Evolutionary conservation across 2,797 vertebrate genomes (phyloP), one percentile per base, ranked within the genome.

Genomic region (Silurus lanzhouensis): DNA sequence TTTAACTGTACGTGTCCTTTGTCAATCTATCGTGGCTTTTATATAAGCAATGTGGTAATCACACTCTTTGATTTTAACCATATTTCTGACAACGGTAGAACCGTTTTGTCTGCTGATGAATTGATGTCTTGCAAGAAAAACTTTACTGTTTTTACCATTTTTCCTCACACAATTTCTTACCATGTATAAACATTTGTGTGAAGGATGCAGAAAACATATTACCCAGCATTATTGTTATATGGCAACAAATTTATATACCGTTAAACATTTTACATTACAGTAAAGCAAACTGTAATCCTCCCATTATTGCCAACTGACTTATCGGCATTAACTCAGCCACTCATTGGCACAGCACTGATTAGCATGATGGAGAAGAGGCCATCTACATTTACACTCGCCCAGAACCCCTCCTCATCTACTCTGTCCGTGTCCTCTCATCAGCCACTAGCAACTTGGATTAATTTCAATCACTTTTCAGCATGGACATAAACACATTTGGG

Each of bases 381-480:
- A 88, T 84, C 74, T 66, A 76, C 76, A 83, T 85, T 85, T 71
- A 83, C 68, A 85, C 80, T 63, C 72, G 83, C 79, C 86, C 87
- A 83, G 58, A 76, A 71, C 70, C 81, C 86, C 82, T 22, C 84
- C 81, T 88, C 82, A 84, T 89, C 86, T 80, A 70, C 61, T 84
- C 83, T 31, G 83, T 84, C 86, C 74, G 87, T 83, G n/a, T 82
- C 86, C 77, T 88, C 81, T 84, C 78, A 90, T 84, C 81, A 52
- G 85, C 86, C 87, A 85, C 72, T 74, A 78, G 70, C 87, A 85
- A 89, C 87, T 87, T 81, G 22, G 84, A 81, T 86, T 87, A 71
- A 88, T 90, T 87, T 86, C 83, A 89, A 89, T 89, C 87, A 90
- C 88, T 88, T 87, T 88, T 84, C 85, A 60, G 80, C 61, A 64